phyloP scores from a whole-genome alignment of 2,113 vertebrate genomes.

The Apodemus sylvaticus region DNA sequence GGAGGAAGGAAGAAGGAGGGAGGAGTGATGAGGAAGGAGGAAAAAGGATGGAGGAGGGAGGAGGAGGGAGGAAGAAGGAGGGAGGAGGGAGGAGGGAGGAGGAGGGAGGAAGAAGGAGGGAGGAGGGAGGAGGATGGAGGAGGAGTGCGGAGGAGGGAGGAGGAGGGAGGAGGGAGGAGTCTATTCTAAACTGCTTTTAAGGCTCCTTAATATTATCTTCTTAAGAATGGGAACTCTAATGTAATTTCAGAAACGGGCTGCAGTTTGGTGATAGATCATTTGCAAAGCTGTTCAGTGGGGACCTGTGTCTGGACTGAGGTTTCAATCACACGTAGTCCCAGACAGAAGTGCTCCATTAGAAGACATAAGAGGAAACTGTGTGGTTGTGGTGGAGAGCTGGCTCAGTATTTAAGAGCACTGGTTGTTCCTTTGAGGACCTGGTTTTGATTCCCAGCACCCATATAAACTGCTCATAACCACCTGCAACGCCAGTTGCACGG shows the following conservation, averaged over 20 bases:
- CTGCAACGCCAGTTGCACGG: neutral
- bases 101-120: no score
- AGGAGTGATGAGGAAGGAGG: no score
- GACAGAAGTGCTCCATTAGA: neutral
- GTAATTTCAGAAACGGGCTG: neutral
- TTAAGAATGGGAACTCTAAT: neutral
- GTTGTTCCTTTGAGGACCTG: neutral
- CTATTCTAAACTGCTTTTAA: neutral
- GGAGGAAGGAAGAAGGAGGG: no score
- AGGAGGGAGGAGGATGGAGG: neutral
- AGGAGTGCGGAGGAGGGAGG: neutral
- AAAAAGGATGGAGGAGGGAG: no score
- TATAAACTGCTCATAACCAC: neutral
- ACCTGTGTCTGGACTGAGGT: neutral
- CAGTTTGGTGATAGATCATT: neutral
- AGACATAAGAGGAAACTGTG: neutral
- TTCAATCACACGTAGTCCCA: neutral
- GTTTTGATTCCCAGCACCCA: neutral
- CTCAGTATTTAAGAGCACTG: neutral
- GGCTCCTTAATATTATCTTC: neutral
- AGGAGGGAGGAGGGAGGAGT: neutral
- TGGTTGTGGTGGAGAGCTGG: neutral
- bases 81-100: no score
- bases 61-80: no score
- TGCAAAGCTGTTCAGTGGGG: neutral